Conservation (phyloP, 2,888 invertebrate genomes). For the Siphlonurus alternatus region DNA sequence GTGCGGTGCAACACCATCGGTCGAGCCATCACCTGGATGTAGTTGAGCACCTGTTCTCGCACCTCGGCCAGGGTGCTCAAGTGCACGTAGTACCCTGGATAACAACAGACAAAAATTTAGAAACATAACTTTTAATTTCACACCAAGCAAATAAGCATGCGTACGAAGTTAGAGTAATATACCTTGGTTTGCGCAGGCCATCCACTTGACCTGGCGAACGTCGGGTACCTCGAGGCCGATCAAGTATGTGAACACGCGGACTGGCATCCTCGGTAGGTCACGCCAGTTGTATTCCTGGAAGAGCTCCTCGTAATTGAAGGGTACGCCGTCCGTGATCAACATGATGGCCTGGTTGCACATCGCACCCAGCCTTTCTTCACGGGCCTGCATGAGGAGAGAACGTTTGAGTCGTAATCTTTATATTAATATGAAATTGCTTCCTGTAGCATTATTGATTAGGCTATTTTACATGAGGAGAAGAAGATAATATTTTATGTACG, state of each 20-base stretch:
- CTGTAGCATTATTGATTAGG: no score
- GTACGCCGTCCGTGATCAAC: conserved; percentile 97
- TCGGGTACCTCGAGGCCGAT: conserved; percentile 90
- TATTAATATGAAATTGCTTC: not conserved
- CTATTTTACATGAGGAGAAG: no score
- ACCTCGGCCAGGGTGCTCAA: conserved; percentile 94
- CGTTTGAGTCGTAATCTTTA: not conserved
- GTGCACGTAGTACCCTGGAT: conserved; percentile 79
- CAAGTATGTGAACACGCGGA: conserved; percentile 93
- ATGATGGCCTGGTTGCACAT: conserved; percentile 89
- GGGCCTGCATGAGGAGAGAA: conserved; percentile 15
- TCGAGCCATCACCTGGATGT: conserved; percentile 91
- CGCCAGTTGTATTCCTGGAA: conserved; percentile 83
- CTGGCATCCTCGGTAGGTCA: conserved; percentile 49
- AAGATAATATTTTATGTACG: conserved; percentile 13
- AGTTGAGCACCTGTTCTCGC: conserved; percentile 88
- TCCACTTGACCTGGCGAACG: conserved; percentile 86
- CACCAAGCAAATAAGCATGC: no score
- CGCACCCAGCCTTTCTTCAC: conserved; percentile 41
- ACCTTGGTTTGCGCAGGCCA: conserved; percentile 94
- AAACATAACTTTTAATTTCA: no score
- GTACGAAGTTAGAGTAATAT: no score
- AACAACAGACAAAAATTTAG: no score
- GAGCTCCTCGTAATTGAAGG: conserved; percentile 81
- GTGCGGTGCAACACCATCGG: conserved; percentile 77